Evolutionary conservation across 2,888 invertebrate genomes (phyloP).

Genomic region (Autographa gamma): DNA sequence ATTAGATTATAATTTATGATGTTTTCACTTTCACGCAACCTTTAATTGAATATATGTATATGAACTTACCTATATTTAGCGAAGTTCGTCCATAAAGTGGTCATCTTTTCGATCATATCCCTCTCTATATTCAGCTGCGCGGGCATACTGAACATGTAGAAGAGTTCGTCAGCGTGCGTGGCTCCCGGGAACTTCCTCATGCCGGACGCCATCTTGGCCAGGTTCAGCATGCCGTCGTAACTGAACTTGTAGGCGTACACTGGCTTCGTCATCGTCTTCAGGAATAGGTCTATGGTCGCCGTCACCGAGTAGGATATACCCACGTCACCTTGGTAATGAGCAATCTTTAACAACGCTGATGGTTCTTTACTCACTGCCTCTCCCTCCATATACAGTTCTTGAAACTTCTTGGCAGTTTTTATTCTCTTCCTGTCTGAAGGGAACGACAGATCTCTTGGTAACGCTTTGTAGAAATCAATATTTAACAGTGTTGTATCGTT

Average conservation of each 20-base stretch:
- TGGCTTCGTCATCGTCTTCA: conserved; percentile 65
- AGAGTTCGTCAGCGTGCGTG: conserved; percentile 84
- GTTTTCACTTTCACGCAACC: too few relatives aligned
- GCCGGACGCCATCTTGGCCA: conserved; percentile 72
- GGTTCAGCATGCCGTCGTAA: conserved; percentile 79
- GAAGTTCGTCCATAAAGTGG: conserved; percentile 82
- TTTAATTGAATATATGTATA: not conserved
- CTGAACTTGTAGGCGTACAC: conserved; percentile 77
- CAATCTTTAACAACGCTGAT: conserved; percentile 68
- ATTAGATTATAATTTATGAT: too few relatives aligned
- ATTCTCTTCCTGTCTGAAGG: conserved; percentile 65
- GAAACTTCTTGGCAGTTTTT: conserved; percentile 67
- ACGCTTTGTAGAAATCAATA: conserved; percentile 70
- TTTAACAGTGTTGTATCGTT: conserved; percentile 76
- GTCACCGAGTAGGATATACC: conserved; percentile 76
- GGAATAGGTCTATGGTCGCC: conserved; percentile 70
- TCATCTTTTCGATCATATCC: conserved; percentile 71
- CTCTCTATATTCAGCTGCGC: conserved; percentile 64
- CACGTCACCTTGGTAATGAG: conserved; percentile 77
- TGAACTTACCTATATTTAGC: conserved; percentile 78
- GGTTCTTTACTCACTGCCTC: conserved; percentile 75
- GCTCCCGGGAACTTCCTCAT: conserved; percentile 75
- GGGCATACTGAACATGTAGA: conserved; percentile 79
- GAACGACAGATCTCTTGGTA: conserved; percentile 78
- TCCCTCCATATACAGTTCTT: conserved; percentile 79